Percentiles rank a stretch among this genome's conserved stretches.
Evolutionary conservation across 2,113 vertebrate genomes (phyloP).

Genomic region (Poicephalus gulielmi): DNA sequence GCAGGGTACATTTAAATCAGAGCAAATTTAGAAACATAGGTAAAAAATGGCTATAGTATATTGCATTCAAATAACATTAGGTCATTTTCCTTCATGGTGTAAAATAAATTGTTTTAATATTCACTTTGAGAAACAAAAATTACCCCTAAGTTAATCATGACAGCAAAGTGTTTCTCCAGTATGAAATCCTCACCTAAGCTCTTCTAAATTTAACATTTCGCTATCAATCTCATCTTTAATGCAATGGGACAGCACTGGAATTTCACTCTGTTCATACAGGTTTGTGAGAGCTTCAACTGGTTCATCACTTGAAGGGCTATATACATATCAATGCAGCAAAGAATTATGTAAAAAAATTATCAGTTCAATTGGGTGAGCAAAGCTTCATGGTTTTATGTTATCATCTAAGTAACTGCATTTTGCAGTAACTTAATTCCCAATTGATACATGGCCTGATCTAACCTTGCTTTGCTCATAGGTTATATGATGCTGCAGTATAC

Average conservation of each 20-base stretch:
- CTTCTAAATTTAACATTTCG: background rate
- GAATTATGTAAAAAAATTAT: background rate
- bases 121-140: background rate
- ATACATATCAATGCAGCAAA: background rate
- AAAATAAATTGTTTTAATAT: background rate
- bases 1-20: constrained; percentile 4
- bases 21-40: constrained; percentile 12
- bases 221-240: background rate
- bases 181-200: background rate
- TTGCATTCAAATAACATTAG: background rate
- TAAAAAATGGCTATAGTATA: background rate
- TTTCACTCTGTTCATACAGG: background rate
- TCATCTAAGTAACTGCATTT: background rate
- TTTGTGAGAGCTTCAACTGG: background rate
- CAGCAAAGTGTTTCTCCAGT: background rate
- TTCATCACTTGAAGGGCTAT: background rate
- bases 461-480: background rate
- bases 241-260: background rate
- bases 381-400: background rate
- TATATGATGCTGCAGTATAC: background rate
- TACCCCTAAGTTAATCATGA: background rate
- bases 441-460: background rate
- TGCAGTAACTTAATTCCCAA: background rate
- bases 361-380: background rate
- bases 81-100: background rate